Percentiles rank a stretch among this genome's conserved stretches.
These are phyloP conservation scores for Aphidoletes aphidimyza DNA, from an alignment of 2,888 invertebrate genomes.

Conservation along the genomic window DNA sequence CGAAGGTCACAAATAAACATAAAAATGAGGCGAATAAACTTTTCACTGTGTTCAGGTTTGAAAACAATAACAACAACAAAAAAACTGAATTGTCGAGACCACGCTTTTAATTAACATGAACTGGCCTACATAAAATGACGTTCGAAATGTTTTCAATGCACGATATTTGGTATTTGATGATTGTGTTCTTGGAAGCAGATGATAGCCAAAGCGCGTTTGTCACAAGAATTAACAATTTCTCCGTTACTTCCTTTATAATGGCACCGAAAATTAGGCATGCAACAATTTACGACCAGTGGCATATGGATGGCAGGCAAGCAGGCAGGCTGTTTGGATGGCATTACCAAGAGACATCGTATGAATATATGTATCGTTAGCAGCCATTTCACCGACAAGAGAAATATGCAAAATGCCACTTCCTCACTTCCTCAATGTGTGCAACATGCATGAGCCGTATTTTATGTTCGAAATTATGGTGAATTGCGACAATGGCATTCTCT, in stretches of 20 bases:
- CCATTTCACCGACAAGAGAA: neutral
- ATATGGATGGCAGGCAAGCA: neutral
- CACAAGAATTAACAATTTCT: conserved; percentile 8
- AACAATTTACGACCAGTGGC: conserved; percentile 7
- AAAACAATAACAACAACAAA: no score
- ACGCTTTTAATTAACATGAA: neutral
- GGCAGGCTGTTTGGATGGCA: no score
- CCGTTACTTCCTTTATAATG: neutral
- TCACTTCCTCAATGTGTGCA: neutral
- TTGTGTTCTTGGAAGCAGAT: neutral
- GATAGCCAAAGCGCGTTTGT: conserved; percentile 14
- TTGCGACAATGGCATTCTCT: conserved; percentile 2
- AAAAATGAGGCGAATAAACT: neutral
- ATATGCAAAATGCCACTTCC: conserved; percentile 49
- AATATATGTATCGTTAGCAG: conserved; percentile 6
- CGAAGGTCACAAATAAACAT: neutral
- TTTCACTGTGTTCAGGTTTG: neutral
- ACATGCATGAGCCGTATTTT: conserved; percentile 35
- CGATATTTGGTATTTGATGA: neutral
- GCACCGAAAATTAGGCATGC: conserved; percentile 40
- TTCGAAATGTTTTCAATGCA: neutral
- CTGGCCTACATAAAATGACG: neutral
- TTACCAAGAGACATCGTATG: neutral
- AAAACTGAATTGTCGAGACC: neutral
- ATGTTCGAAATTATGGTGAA: conserved; percentile 37